Conservation (phyloP, 2,113 vertebrate species). For the Corydoras sp. region DNA sequence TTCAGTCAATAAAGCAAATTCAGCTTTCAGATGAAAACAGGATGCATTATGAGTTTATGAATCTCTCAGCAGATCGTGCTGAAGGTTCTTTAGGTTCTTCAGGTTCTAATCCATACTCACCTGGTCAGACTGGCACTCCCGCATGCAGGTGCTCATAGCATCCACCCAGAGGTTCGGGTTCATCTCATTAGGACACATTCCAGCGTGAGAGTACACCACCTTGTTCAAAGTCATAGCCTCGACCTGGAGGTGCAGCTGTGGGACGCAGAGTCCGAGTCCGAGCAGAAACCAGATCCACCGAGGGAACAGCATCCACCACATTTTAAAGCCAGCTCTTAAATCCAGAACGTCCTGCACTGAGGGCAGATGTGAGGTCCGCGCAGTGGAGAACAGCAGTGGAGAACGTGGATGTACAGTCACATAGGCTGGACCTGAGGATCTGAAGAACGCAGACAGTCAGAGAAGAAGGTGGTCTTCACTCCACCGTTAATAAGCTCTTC, state of each 20-base stretch:
- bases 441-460: background rate
- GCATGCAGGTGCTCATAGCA: constrained; percentile 94
- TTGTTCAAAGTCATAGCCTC: constrained; percentile 74
- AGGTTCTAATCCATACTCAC: constrained; percentile 54
- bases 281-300: constrained; percentile 76
- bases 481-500: constrained; percentile 59
- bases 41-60: too few relatives aligned
- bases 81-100: too few relatives aligned
- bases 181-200: constrained; percentile 97
- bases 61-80: too few relatives aligned
- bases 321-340: constrained; percentile 52
- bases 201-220: constrained; percentile 89
- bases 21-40: too few relatives aligned
- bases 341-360: background rate
- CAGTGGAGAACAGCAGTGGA: background rate
- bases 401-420: constrained; percentile 17
- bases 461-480: constrained; percentile 56
- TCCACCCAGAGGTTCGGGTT: constrained; percentile 99
- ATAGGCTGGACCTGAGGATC: background rate
- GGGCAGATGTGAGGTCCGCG: too few relatives aligned
- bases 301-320: constrained; percentile 74
- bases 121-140: constrained; percentile 90
- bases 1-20: too few relatives aligned
- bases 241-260: constrained; percentile 60
- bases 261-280: constrained; percentile 59